A percentile compares a stretch with the other conserved stretches of the same genome.
Evolutionary conservation across 2,113 vertebrate genomes (phyloP).

Genomic region (Polypterus senegalus): DNA sequence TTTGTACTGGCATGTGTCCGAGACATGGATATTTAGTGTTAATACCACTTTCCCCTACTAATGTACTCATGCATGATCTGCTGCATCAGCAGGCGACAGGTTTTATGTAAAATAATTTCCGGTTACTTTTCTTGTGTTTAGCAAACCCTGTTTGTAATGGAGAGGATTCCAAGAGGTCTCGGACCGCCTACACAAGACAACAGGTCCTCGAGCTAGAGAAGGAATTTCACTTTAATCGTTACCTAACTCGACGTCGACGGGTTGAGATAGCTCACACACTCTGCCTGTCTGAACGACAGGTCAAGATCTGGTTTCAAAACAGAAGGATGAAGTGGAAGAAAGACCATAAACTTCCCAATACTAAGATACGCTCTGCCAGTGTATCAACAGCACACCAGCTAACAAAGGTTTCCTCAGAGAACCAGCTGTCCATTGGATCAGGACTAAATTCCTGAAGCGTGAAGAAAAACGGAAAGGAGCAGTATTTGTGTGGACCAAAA

Average conservation of each 20-base stretch:
- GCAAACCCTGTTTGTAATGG: constrained; percentile 87
- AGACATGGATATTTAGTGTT: too few species aligned
- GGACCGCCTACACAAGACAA: constrained; percentile 96
- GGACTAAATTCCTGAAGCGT: constrained; percentile 68
- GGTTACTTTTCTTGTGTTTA: constrained; percentile 62
- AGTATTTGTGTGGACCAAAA: too few species aligned
- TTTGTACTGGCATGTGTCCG: constrained; percentile 88
- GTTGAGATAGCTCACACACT: constrained; percentile 96
- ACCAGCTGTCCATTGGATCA: constrained; percentile 66
- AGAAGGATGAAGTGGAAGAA: constrained; percentile 98
- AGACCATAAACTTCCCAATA: constrained; percentile 96
- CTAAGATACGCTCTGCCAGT: constrained; percentile 90
- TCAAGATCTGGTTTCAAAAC: constrained; percentile 99
- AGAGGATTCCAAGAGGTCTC: constrained; percentile 94
- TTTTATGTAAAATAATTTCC: constrained; percentile 54
- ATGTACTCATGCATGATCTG: too few species aligned
- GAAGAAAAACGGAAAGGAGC: constrained; percentile 39
- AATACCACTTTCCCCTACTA: too few species aligned
- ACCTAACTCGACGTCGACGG: constrained; percentile 91
- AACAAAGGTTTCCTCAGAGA: constrained; percentile 63
- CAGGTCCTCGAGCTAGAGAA: constrained; percentile 98
- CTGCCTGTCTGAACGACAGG: constrained; percentile 93
- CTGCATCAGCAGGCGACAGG: constrained; percentile 7
- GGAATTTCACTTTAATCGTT: constrained; percentile 97
- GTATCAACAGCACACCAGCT: constrained; percentile 58